Evolutionary conservation across 2,797 vertebrate genomes (phyloP).

Genomic region (Natrix natrix): DNA sequence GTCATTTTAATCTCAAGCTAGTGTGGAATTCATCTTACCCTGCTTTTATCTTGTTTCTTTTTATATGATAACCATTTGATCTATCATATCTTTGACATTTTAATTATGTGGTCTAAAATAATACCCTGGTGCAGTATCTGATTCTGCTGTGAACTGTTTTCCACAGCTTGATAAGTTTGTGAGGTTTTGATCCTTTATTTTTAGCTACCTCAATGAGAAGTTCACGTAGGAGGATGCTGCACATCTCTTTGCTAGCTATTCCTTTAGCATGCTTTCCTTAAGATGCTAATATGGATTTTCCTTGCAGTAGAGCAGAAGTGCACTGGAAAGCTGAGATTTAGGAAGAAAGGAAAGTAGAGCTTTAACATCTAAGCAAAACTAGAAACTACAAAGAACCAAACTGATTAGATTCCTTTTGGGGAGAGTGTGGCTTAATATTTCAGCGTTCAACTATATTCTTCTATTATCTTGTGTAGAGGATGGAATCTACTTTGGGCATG

Average conservation of each 20-base stretch:
- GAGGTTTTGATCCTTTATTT: slow-evolving; percentile 37
- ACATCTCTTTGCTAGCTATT: slow-evolving; percentile 18
- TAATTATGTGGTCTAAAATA: slow-evolving; percentile 40
- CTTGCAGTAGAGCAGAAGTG: neutral
- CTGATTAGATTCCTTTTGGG: neutral
- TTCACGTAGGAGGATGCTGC: neutral
- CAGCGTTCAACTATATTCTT: neutral
- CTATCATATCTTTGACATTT: slow-evolving; percentile 39
- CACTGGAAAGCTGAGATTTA: slow-evolving; percentile 6
- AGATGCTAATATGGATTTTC: slow-evolving; percentile 13
- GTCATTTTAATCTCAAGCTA: neutral
- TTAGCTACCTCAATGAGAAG: slow-evolving; percentile 23
- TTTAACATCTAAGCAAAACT: neutral
- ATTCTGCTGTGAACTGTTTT: slow-evolving; percentile 39
- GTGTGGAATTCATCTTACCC: slow-evolving; percentile 39
- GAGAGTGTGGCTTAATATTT: neutral
- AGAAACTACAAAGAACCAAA: neutral
- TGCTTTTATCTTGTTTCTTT: slow-evolving; percentile 38
- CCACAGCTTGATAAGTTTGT: slow-evolving; percentile 10
- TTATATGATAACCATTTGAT: slow-evolving; percentile 20
- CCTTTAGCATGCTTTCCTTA: neutral
- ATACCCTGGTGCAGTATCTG: neutral
- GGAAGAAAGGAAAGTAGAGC: neutral
- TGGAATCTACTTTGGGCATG: neutral
- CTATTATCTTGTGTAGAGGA: neutral